Evolutionary conservation across 2,888 invertebrate species (phyloP).

Genomic region (Drosophila stalkeri): DNA sequence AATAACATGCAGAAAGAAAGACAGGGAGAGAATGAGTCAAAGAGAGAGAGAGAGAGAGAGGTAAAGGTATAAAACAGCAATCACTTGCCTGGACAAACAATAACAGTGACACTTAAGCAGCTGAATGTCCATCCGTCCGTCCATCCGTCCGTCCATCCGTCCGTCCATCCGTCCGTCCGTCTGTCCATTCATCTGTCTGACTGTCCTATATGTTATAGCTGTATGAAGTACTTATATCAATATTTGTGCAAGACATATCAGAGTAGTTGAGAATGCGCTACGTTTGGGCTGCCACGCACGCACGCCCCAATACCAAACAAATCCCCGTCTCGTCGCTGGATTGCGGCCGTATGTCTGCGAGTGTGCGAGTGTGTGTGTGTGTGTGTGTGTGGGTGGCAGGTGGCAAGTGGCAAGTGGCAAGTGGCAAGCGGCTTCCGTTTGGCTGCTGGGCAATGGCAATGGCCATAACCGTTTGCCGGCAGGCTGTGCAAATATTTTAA

Average conservation of each 20-base stretch:
- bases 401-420: constrained; percentile 10
- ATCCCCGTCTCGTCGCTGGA: constrained; percentile 23
- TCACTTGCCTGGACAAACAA: constrained; percentile 72
- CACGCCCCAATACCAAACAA: constrained; percentile 57
- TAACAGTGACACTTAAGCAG: constrained; percentile 69
- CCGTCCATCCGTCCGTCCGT: not conserved
- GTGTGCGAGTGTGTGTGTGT: not conserved
- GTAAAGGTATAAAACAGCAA: constrained; percentile 60
- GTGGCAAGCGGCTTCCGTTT: constrained; percentile 33
- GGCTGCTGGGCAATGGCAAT: constrained; percentile 23
- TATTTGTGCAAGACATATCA: constrained; percentile 71
- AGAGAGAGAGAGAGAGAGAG: not conserved
- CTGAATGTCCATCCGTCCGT: constrained; percentile 8
- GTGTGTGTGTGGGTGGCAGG: not conserved
- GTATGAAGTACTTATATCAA: constrained; percentile 57
- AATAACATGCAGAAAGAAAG: not conserved
- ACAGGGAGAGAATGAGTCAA: not conserved
- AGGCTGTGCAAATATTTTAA: constrained; percentile 81
- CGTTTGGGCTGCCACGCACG: constrained; percentile 50
- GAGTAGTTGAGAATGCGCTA: constrained; percentile 31
- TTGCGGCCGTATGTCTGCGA: not conserved
- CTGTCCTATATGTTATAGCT: constrained; percentile 15
- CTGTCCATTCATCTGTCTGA: constrained; percentile 6
- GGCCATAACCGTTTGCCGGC: constrained; percentile 34
- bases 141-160: not conserved